Base-by-base conservation (phyloP, 2,888 invertebrate species). In the Chrysolina americana region DNA sequence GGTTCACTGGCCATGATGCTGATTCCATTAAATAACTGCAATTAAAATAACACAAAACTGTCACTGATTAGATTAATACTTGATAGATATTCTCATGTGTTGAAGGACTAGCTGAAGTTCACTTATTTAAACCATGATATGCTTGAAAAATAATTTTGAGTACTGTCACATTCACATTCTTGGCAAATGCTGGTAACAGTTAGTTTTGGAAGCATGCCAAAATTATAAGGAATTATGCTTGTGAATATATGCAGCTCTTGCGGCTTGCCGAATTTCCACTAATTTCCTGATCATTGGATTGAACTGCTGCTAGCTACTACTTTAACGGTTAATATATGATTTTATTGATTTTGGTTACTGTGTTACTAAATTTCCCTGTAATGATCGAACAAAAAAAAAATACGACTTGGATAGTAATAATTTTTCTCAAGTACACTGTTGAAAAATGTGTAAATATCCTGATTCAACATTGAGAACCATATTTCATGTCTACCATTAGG, bases 1-100 rank as follows among this genome's bases (percentile, higher is more conserved):
- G 91, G 91, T 87, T 92, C 91, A 79, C 88, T 86, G 78, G 91
- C 88, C 92, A 92, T 92, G 76, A 41, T 68, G 53, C 53, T 68
- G 53, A 68, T 68, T 68, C 68, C 68, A 68, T 56, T 21, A 68
- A 36, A 68, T 70, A 66, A 70, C 66, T 68, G 56, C 53, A 74
- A 73, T 64, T 9, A 77, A 68, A 70, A 56, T 59, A 65, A 41
- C 65, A 74, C 28, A 73, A 65, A 62, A 23, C 19, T 44, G 70
- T 66, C 63, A 65, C 50, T 64, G 48, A 76, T 59, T 36, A 59
- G n/a, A 9, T 15, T 28, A 36, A 41, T 13, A 68, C 48, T 44
- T 19, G 9, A 44, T 50, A 59, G 56, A 72, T 13, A 44, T 50
- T 50, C 1, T 53, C n/a, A 41, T 68, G 11, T 19, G 1, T 68